phyloP scores from a whole-genome alignment of 2,888 invertebrate genomes.

The Parnassius apollo region DNA sequence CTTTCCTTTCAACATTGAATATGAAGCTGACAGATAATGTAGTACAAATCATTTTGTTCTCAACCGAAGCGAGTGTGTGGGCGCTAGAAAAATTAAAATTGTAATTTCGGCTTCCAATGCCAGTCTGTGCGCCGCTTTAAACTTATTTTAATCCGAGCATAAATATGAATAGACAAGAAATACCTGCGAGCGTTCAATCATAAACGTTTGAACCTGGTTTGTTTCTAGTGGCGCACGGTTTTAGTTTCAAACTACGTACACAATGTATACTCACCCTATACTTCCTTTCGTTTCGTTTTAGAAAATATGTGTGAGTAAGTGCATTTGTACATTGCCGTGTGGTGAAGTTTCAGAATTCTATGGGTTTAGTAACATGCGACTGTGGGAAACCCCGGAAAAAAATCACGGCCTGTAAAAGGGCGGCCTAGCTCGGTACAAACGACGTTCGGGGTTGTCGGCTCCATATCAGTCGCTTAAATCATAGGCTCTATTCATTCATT shows the following conservation, averaged over 20 bases:
- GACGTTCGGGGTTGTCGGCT: too few relatives aligned
- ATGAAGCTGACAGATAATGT: constrained; percentile 27
- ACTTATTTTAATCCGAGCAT: constrained; percentile 74
- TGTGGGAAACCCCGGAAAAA: too few relatives aligned
- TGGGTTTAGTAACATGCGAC: too few relatives aligned
- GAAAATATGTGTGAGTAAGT: constrained; percentile 44
- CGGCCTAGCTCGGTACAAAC: too few relatives aligned
- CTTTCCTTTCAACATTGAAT: constrained; percentile 25
- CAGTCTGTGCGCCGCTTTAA: constrained; percentile 38
- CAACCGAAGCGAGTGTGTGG: constrained; percentile 17
- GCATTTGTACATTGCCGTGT: neutral
- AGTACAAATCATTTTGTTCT: constrained; percentile 23
- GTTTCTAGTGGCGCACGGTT: constrained; percentile 68
- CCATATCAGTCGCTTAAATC: too few relatives aligned
- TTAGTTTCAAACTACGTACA: constrained; percentile 48
- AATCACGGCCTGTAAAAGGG: too few relatives aligned
- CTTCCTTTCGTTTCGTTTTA: constrained; percentile 49
- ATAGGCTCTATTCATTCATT: too few relatives aligned
- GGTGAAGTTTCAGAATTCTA: too few relatives aligned
- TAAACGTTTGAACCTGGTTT: constrained; percentile 76
- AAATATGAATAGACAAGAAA: constrained; percentile 68
- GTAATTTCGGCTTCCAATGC: constrained; percentile 16
- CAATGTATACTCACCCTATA: constrained; percentile 56
- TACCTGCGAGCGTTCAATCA: constrained; percentile 76
- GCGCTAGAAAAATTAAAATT: constrained; percentile 25